A percentile compares a stretch with the other conserved stretches of the same genome.
phyloP scores from a whole-genome alignment of 2,888 invertebrate species.

The Papilio gigon region DNA sequence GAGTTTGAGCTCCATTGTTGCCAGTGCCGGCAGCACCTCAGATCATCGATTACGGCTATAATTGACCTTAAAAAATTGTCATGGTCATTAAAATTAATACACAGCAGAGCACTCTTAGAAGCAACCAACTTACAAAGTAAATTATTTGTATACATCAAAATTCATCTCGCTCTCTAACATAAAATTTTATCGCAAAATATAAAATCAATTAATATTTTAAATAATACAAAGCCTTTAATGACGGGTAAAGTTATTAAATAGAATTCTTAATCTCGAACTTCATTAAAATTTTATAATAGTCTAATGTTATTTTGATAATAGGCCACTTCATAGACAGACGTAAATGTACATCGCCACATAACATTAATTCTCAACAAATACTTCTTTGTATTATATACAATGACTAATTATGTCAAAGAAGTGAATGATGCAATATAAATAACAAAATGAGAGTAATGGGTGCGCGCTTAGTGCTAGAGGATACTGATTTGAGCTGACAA shows the following conservation, averaged over 20 bases:
- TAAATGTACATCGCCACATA: constrained; percentile 67
- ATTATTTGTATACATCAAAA: constrained; percentile 50
- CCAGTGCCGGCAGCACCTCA: constrained; percentile 48
- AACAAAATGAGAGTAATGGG: constrained; percentile 70
- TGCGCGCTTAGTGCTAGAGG: constrained; percentile 76
- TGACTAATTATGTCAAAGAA: constrained; percentile 74
- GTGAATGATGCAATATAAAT: constrained; percentile 70
- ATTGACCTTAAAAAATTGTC: constrained; percentile 46
- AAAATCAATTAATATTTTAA: constrained; percentile 73
- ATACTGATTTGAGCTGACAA: constrained; percentile 77
- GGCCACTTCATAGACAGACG: constrained; percentile 71
- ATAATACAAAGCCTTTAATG: constrained; percentile 73
- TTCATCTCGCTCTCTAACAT: constrained; percentile 52
- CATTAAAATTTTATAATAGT: constrained; percentile 66
- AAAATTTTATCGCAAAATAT: constrained; percentile 45
- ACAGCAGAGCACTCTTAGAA: constrained; percentile 48
- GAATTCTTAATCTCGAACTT: constrained; percentile 72
- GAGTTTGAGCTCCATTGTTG: constrained; percentile 44
- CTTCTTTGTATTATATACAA: constrained; percentile 75
- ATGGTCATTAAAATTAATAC: constrained; percentile 37
- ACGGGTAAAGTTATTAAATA: constrained; percentile 70
- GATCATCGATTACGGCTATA: constrained; percentile 41
- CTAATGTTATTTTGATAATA: constrained; percentile 67
- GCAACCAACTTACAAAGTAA: constrained; percentile 39
- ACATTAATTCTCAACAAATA: constrained; percentile 69